phyloP scores from a whole-genome alignment of 2,797 vertebrate species.

The Platyrinchus mystaceus region DNA sequence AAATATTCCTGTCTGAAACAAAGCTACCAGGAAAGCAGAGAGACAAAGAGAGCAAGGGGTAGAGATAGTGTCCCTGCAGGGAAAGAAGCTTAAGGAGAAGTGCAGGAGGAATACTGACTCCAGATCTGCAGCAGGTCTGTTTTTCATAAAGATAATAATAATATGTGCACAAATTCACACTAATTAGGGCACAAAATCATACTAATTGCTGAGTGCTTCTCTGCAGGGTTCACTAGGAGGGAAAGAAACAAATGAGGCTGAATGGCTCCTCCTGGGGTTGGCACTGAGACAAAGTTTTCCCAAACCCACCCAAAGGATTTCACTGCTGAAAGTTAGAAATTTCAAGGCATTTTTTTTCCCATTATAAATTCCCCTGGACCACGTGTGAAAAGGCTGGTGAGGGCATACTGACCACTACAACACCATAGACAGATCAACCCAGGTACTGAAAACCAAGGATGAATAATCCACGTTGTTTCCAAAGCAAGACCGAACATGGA shows the following conservation, averaged over 20 bases:
- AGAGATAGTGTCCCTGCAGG: background rate
- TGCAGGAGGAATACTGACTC: conserved; percentile 35
- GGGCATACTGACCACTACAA: background rate
- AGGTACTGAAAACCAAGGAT: background rate
- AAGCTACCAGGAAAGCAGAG: background rate
- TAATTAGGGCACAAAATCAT: conserved; percentile 42
- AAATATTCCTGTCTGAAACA: background rate
- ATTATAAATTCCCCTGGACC: background rate
- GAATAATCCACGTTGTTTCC: background rate
- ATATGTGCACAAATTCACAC: background rate
- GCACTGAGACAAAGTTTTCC: background rate
- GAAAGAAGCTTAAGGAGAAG: conserved; percentile 11
- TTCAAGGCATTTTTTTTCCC: fast-evolving
- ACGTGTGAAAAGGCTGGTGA: background rate
- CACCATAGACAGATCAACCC: background rate
- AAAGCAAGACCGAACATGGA: background rate
- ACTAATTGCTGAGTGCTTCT: background rate
- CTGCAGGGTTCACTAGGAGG: background rate
- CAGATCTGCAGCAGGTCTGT: background rate
- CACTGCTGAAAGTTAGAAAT: background rate
- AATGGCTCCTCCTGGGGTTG: background rate
- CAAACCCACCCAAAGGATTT: background rate
- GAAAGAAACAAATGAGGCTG: background rate
- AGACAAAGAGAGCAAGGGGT: background rate
- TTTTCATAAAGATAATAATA: conserved; percentile 56